phyloP scores from a whole-genome alignment of 2,888 invertebrate genomes.

The Hydriomena furcata region DNA sequence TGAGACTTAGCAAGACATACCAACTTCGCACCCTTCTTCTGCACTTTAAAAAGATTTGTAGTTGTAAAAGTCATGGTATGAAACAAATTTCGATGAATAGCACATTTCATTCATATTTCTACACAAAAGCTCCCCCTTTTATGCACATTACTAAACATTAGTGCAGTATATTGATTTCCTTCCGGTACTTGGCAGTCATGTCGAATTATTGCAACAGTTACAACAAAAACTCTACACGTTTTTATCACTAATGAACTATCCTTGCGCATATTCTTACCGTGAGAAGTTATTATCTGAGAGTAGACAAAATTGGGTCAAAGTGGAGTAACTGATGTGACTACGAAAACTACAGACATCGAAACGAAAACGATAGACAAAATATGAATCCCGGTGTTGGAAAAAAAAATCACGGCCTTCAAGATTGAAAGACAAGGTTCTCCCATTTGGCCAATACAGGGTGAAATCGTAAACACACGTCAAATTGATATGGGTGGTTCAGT shows the following conservation, averaged over 20 bases:
- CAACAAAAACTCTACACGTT: slow-evolving; percentile 37
- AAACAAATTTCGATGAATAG: slow-evolving; percentile 15
- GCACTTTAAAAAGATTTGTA: background rate
- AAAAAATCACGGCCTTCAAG: background rate
- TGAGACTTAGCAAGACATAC: too few relatives aligned
- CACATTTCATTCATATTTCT: slow-evolving; percentile 10
- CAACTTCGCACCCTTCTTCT: too few relatives aligned
- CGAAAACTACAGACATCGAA: slow-evolving; percentile 45
- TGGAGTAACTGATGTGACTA: slow-evolving; percentile 45
- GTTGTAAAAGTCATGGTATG: slow-evolving; percentile 2
- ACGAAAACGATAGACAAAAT: too few relatives aligned
- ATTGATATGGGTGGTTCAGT: too few relatives aligned
- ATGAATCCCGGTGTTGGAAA: background rate
- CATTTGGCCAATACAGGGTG: too few relatives aligned
- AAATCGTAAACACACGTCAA: too few relatives aligned
- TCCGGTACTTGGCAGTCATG: slow-evolving; percentile 45
- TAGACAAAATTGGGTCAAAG: slow-evolving; percentile 66
- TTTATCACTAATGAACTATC: slow-evolving; percentile 51
- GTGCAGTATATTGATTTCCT: slow-evolving; percentile 47
- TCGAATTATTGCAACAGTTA: slow-evolving; percentile 34
- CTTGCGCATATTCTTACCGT: slow-evolving; percentile 57
- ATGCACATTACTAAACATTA: slow-evolving; percentile 47
- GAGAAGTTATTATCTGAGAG: slow-evolving; percentile 62
- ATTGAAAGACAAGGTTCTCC: too few relatives aligned
- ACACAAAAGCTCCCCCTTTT: slow-evolving; percentile 20